phyloP scores from a whole-genome alignment of 1,140 invertebrate species.

The Drosophila truncata region DNA sequence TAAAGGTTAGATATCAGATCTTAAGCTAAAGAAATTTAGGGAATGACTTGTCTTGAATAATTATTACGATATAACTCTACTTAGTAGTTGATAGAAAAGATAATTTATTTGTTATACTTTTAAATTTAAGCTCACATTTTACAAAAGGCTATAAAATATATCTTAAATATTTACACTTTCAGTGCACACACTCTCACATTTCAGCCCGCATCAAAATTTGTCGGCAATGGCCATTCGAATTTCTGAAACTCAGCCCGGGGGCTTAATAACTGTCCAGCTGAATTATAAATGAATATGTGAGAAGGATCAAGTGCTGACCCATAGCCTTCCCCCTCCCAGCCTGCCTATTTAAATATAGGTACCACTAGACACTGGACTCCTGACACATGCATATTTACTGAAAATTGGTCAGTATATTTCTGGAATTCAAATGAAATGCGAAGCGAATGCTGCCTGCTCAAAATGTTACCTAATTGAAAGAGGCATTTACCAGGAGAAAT shows the following conservation, averaged over 20 bases:
- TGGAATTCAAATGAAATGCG: conserved; percentile 20
- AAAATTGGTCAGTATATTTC: conserved; percentile 5
- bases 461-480: conserved; percentile 50
- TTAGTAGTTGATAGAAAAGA: too few relatives aligned
- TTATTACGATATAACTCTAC: too few relatives aligned
- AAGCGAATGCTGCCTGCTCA: not conserved
- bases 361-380: not conserved
- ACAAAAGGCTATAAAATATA: not conserved
- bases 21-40: too few relatives aligned
- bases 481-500: conserved; percentile 21
- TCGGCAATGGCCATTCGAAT: conserved; percentile 45
- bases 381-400: conserved; percentile 8
- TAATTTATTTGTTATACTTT: too few relatives aligned
- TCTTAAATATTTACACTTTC: not conserved
- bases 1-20: too few relatives aligned
- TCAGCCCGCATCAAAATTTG: conserved; percentile 31
- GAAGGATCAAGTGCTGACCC: conserved; percentile 30
- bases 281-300: conserved; percentile 59
- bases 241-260: conserved; percentile 29
- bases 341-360: conserved; percentile 14
- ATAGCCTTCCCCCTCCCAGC: not conserved
- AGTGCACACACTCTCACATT: conserved; percentile 13
- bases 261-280: conserved; percentile 50
- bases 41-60: too few relatives aligned
- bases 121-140: not conserved